Evolutionary conservation across 2,113 vertebrate genomes (phyloP).

Genomic region (Sakesphorus luctuosus): DNA sequence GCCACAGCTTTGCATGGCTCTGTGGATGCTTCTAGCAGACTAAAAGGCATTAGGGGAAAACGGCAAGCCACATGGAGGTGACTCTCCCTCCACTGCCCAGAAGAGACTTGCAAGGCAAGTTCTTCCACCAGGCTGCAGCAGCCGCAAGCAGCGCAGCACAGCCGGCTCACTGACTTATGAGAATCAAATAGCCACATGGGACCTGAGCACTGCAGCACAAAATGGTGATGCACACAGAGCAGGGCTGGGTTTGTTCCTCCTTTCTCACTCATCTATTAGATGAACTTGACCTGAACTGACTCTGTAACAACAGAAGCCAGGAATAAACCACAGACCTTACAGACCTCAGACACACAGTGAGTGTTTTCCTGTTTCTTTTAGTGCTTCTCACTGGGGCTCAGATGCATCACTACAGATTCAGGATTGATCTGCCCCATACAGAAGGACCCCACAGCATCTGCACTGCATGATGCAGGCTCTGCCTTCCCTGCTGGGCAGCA

Average conservation of each 20-base stretch:
- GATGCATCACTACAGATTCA: not conserved
- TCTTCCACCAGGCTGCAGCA: not conserved
- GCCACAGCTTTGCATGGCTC: not conserved
- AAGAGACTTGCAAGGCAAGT: not conserved
- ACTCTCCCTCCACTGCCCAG: not conserved
- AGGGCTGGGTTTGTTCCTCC: not conserved
- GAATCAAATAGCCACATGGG: not conserved
- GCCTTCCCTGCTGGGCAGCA: accelerated
- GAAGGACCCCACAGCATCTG: not conserved
- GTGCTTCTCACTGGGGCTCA: not conserved
- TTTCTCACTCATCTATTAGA: not conserved
- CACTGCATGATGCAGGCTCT: not conserved
- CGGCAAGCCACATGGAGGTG: not conserved
- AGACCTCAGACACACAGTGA: not conserved
- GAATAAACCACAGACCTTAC: not conserved
- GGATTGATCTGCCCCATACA: accelerated
- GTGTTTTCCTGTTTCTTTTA: not conserved
- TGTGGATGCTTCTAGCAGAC: not conserved
- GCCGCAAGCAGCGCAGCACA: not conserved
- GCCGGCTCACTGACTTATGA: not conserved
- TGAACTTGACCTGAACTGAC: not conserved
- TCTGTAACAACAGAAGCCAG: not conserved
- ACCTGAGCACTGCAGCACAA: not conserved
- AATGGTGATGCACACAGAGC: not conserved
- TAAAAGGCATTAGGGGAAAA: accelerated